phyloP scores from a whole-genome alignment of 92 coral and sea anemone species.

The Virgularia gustaviana region DNA sequence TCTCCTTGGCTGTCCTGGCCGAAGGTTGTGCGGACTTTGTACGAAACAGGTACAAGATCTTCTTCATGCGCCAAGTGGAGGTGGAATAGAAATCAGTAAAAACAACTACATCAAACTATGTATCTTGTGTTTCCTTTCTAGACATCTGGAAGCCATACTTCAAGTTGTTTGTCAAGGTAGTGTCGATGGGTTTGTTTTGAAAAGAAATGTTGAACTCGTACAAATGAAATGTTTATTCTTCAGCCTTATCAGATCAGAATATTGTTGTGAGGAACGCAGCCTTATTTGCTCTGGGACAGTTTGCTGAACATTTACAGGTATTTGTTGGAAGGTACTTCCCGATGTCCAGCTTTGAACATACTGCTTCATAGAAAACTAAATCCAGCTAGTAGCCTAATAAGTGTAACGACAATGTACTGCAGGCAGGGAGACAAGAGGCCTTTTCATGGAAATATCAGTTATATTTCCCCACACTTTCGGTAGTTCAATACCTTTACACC shows the following conservation, averaged over 20 bases:
- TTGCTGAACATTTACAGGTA: constrained; percentile 93
- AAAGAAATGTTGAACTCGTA: neutral
- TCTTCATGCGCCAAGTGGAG: neutral
- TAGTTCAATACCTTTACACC: no score
- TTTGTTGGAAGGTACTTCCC: no score
- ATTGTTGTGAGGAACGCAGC: constrained; percentile 89
- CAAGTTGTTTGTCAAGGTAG: constrained; percentile 87
- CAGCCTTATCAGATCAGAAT: constrained; percentile 76
- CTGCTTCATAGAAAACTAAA: no score
- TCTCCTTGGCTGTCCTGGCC: constrained; percentile 92
- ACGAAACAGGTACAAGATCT: constrained; percentile 32
- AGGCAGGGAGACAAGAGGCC: no score
- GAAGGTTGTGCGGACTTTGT: constrained; percentile 99
- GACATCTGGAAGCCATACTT: constrained; percentile 78
- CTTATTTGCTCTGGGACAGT: constrained; percentile 93
- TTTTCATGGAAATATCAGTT: no score
- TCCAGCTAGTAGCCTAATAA: no score
- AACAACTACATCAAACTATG: neutral
- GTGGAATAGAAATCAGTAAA: neutral
- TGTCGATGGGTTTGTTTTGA: neutral
- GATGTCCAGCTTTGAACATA: no score
- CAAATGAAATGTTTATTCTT: no score
- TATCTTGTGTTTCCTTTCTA: constrained; percentile 6
- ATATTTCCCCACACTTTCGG: no score
- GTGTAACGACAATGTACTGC: no score